Conservation (phyloP, 92 coral and sea anemone genomes). For the Blastomussa wellsi region DNA sequence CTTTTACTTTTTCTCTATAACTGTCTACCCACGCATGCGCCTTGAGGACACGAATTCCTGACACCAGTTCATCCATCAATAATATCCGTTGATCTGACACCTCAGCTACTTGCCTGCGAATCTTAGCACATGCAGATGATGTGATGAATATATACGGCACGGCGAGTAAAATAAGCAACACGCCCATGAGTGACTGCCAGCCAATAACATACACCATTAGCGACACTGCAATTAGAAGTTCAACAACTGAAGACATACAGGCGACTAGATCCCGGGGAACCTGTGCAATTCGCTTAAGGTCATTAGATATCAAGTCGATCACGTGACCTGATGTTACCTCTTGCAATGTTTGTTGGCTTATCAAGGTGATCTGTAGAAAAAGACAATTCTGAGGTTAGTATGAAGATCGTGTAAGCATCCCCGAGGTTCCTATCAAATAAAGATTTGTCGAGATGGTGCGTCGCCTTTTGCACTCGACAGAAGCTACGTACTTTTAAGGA, state of each 20-base stretch:
- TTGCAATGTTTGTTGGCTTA: not conserved
- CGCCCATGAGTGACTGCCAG: not conserved
- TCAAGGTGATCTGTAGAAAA: not conserved
- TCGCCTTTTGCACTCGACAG: no score
- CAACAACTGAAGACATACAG: not conserved
- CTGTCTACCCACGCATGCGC: constrained; percentile 1
- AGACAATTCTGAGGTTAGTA: not conserved
- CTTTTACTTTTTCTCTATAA: not conserved
- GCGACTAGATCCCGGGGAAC: not conserved
- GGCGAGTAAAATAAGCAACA: not conserved
- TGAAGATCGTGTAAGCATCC: no score
- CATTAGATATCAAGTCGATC: constrained; percentile 23
- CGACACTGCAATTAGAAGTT: not conserved
- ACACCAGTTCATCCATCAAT: constrained; percentile 14
- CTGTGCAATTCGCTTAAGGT: not conserved
- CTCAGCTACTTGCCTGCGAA: not conserved
- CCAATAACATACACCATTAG: constrained; percentile 1
- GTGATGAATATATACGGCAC: not conserved
- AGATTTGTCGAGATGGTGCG: no score
- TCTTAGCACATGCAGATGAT: not conserved
- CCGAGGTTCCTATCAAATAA: no score
- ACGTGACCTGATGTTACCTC: constrained; percentile 9
- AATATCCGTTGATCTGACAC: constrained; percentile 3
- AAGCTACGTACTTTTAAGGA: no score
- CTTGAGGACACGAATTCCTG: constrained; percentile 21